phyloP scores from a whole-genome alignment of 2,888 invertebrate genomes.

The Drosophila vallismaia region DNA sequence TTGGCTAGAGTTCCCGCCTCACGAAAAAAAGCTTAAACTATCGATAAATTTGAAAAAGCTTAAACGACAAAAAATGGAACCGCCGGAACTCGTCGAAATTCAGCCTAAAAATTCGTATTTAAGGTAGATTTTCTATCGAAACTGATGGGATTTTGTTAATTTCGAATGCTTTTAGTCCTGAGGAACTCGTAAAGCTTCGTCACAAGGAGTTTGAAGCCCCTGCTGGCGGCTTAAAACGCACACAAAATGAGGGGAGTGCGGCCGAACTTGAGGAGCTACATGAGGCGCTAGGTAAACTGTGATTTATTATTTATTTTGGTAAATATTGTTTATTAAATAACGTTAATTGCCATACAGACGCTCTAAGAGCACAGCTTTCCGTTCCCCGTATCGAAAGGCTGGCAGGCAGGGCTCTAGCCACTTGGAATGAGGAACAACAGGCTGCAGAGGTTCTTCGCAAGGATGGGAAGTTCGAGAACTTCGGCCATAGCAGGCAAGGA shows the following conservation, averaged over 20 bases:
- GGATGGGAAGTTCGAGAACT: constrained; percentile 82
- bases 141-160: background rate
- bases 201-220: constrained; percentile 58
- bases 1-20: background rate
- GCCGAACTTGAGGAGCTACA: constrained; percentile 69
- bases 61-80: constrained; percentile 9
- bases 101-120: constrained; percentile 61
- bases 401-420: constrained; percentile 72
- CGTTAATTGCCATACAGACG: constrained; percentile 63
- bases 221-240: constrained; percentile 72
- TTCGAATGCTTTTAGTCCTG: constrained; percentile 50
- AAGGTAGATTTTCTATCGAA: constrained; percentile 59
- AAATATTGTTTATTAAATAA: background rate
- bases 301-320: background rate
- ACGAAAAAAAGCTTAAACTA: background rate
- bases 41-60: background rate
- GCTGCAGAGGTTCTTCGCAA: constrained; percentile 77
- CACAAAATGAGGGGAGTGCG: constrained; percentile 50
- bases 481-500: constrained; percentile 76
- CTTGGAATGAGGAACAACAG: constrained; percentile 71
- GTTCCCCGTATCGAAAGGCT: constrained; percentile 78
- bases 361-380: constrained; percentile 70
- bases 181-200: constrained; percentile 64
- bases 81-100: constrained; percentile 46
- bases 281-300: constrained; percentile 63